Percentiles rank a stretch among this genome's conserved stretches.
These are phyloP conservation scores for Xenops minutus DNA, from an alignment of 2,797 vertebrate species.

Conservation along the genomic window DNA sequence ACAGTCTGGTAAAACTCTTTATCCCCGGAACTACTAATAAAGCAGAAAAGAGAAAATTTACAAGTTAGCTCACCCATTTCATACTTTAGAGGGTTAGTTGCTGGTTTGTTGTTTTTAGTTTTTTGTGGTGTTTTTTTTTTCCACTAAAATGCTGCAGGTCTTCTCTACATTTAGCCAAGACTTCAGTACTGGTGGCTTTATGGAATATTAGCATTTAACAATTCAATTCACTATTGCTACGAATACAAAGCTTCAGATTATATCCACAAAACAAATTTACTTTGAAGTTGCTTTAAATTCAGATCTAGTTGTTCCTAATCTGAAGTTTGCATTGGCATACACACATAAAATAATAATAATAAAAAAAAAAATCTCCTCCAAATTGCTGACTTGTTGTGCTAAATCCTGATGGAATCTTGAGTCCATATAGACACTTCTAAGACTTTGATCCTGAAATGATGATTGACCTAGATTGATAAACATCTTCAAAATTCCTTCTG, in stretches of 20 bases:
- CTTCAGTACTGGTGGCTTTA: not conserved
- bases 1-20: not conserved
- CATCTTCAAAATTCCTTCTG: not conserved
- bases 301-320: not conserved
- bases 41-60: not conserved
- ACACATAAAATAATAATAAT: no score
- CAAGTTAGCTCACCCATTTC: not conserved
- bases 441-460: not conserved
- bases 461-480: not conserved
- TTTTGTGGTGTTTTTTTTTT: no score
- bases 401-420: not conserved
- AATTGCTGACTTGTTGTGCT: not conserved
- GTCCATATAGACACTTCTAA: not conserved
- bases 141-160: not conserved
- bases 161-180: not conserved
- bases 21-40: not conserved
- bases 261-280: not conserved
- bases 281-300: not conserved
- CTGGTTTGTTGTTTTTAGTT: not conserved
- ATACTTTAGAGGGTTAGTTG: not conserved
- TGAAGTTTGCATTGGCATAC: not conserved
- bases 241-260: not conserved
- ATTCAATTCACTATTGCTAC: not conserved
- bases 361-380: not conserved
- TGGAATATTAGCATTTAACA: not conserved